These are phyloP conservation scores for Choreutis nemorana DNA, from an alignment of 2,888 invertebrate species.

Conservation along the genomic window DNA sequence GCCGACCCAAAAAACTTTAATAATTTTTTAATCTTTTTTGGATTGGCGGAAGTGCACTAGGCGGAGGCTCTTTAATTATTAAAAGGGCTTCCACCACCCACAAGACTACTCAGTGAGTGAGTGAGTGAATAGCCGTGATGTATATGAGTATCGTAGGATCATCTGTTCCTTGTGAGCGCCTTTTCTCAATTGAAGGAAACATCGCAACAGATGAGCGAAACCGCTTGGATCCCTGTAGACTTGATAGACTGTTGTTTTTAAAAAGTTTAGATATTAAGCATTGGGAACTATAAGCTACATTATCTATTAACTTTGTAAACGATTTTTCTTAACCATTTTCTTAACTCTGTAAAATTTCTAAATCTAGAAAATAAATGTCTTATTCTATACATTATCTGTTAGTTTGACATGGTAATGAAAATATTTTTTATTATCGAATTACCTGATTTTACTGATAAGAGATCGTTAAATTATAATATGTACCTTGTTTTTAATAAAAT, in stretches of 20 bases:
- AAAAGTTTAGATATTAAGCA: conserved; percentile 7
- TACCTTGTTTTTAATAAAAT: conserved; percentile 5
- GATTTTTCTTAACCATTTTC: too few relatives aligned
- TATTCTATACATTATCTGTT: conserved; percentile 1
- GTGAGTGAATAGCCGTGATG: conserved; percentile 1
- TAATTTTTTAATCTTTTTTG: too few relatives aligned
- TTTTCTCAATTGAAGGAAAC: conserved; percentile 4
- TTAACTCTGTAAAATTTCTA: too few relatives aligned
- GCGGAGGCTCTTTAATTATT: too few relatives aligned
- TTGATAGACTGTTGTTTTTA: conserved; percentile 8
- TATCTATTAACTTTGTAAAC: conserved; percentile 2
- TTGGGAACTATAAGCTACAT: conserved; percentile 5
- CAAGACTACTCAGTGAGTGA: too few relatives aligned
- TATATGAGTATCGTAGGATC: conserved; percentile 1
- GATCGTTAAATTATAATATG: conserved; percentile 2
- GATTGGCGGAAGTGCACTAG: too few relatives aligned
- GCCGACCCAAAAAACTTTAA: too few relatives aligned
- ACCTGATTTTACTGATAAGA: conserved; percentile 5
- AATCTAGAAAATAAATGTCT: conserved; percentile 1
- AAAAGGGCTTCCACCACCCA: too few relatives aligned
- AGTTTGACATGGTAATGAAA: conserved; percentile 4
- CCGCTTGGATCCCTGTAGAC: conserved; percentile 7
- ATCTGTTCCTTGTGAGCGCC: conserved; percentile 4
- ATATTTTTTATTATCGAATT: conserved; percentile 4
- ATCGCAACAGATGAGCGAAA: conserved; percentile 1